Base-by-base conservation (phyloP, 2,797 vertebrate species). In the Thripadectes ignobilis region DNA sequence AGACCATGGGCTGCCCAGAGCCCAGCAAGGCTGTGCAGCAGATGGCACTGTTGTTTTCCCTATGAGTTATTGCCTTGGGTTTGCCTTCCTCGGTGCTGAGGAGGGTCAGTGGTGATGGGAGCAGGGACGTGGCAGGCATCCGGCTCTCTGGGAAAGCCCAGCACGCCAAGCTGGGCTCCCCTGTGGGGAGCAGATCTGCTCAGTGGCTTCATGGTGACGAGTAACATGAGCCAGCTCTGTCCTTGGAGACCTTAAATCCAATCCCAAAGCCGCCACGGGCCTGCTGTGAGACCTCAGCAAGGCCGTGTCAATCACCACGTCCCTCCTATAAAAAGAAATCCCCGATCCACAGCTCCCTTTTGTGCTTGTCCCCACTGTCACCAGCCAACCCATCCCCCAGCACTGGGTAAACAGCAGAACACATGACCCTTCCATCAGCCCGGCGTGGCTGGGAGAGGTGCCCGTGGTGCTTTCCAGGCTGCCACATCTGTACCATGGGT, bases 41-140 rank as follows among this genome's bases (percentile, higher is more conserved):
- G 97, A 77, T 91, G 97, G 97, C 96, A 91, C 92, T 86, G 81
- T 85, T 85, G 89, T 48, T 91, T 94, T 87, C 77, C 24, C 41
- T 10, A 14, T 62, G 59, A 79, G 6, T 67, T 78, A 36, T 1
- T 38, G 74, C 91, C 51, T 30, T 14, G 74, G 46, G 2, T 38
- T 32, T 43, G 11, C 71, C 54, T 54, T 49, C 26, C 0, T 7
- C 43, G 0, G 39, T 8, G 65, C 85, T 14, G 27, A 13, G 52
- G 22, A 38, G 72, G 87, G 85, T 49, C 63, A 27, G 67, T 3
- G n/a, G 62, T 4, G 85, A 29, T 0, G 15, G 36, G 2, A 71
- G 46, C 4, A 0, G 26, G 45, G 21, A 2, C 41, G 13, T 14
- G 38, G 71, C 73, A 30, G 54, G 57, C 1, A 0, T 19, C 7